Conservation (phyloP, 2,113 vertebrate genomes). For the Grus americana region DNA sequence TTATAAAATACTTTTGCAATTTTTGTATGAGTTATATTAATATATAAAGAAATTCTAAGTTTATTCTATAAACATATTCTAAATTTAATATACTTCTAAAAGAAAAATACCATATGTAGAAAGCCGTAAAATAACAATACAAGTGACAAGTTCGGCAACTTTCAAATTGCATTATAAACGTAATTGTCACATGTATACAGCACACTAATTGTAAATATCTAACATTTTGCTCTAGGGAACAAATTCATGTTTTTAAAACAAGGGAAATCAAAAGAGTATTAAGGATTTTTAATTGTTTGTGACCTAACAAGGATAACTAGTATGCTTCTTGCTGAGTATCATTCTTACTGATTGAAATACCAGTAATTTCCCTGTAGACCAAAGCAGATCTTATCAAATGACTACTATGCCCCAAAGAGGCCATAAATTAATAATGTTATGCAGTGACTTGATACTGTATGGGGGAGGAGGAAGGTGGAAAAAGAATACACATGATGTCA, state of each 20-base stretch:
- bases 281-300: slow-evolving; percentile 31
- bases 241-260: slow-evolving; percentile 2
- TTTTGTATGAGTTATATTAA: neutral
- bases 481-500: neutral
- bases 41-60: too few species aligned
- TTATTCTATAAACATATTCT: neutral
- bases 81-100: neutral
- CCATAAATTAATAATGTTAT: slow-evolving; percentile 35
- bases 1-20: neutral
- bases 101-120: neutral
- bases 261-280: neutral
- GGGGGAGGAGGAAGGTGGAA: neutral
- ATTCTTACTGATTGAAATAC: slow-evolving; percentile 6
- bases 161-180: neutral
- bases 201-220: neutral
- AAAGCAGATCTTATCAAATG: slow-evolving; percentile 30
- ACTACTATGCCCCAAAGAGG: slow-evolving; percentile 2
- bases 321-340: neutral
- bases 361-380: slow-evolving; percentile 40
- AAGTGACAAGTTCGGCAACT: neutral
- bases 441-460: neutral
- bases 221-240: neutral
- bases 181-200: neutral
- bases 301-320: slow-evolving; percentile 16
- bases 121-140: neutral